These are phyloP conservation scores for Hemitrygon akajei DNA, from an alignment of 2,797 vertebrate species.

Conservation along the genomic window DNA sequence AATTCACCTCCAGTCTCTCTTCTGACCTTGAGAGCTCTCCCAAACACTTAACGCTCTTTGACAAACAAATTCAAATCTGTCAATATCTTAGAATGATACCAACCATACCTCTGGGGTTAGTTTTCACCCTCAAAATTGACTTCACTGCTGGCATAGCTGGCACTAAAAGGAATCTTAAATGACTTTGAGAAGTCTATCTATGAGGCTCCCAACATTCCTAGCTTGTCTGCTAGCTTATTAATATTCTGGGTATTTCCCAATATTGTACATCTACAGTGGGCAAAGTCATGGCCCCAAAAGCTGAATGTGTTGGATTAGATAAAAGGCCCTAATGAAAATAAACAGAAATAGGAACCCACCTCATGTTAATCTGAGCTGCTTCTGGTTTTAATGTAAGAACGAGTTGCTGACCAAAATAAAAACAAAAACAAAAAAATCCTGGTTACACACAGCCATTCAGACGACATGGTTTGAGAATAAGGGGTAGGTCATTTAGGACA, in stretches of 20 bases:
- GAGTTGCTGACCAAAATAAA: no score
- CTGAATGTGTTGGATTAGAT: no score
- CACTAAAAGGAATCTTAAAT: background rate
- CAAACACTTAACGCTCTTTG: background rate
- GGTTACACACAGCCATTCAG: no score
- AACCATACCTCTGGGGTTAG: background rate
- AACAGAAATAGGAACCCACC: no score
- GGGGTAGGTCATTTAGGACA: no score
- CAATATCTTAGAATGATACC: background rate
- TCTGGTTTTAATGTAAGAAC: no score
- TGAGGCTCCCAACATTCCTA: background rate
- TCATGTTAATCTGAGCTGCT: no score
- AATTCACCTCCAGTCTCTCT: slow-evolving; percentile 16
- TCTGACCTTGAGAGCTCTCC: background rate
- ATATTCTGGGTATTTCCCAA: background rate
- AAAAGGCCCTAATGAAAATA: no score
- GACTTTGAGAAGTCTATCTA: background rate
- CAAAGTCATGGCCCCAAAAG: background rate
- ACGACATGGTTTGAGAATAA: no score
- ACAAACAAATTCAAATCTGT: background rate
- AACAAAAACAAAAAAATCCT: no score
- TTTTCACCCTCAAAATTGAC: background rate
- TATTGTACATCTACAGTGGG: background rate
- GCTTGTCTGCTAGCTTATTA: background rate
- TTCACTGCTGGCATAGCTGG: background rate